Base-by-base conservation (phyloP, 2,797 vertebrate genomes). In the Enteromius mattozi region DNA sequence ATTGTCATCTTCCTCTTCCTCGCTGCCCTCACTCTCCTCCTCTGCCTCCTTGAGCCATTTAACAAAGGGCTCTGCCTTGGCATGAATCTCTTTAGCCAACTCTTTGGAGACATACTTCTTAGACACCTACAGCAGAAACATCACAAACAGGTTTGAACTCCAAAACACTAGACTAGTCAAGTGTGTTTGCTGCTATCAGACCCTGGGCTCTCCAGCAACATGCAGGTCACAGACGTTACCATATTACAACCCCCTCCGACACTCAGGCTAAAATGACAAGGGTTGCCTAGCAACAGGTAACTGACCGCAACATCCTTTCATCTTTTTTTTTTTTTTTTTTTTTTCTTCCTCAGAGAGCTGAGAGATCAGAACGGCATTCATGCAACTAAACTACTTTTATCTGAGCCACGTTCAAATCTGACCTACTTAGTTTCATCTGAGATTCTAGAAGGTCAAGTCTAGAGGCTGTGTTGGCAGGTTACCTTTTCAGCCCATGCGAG, bases 31-130 rank as follows among this genome's bases (percentile, higher is more conserved):
- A 77, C 98, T 99, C 93, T 99, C 98, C 88, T 99, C 98, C 91
- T 99, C 98, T 0, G 98, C 98, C 94, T 99, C 98, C 90, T 99
- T 99, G 87, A 99, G 95, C 98, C 98, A 99, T 89, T 98, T 99
- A 91, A 99, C 95, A 89, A 99, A 99, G 3, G 98, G 98, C 88
- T 97, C 97, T 4, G 98, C 98, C 96, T 97, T 99, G 91, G 97
- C 94, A 88, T 97, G 97, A 89, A 99, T 99, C 95, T 99, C 98
- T 96, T 99, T 99, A 94, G 98, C 98, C 89, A 99, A 97, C 45
- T 99, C 98, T 94, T 98, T 99, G 80, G 98, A 98, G 89, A 99
- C 96, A 0, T 99, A 99, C 90, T 99, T 99, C 94, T 99, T 99
- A 68, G 98, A 99, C 88, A 97, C 96, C 98, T 99, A 63, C 0